Evolutionary conservation across 2,888 invertebrate genomes (phyloP), one percentile per base, ranked within the genome.

Genomic region (Agriopis marginaria): DNA sequence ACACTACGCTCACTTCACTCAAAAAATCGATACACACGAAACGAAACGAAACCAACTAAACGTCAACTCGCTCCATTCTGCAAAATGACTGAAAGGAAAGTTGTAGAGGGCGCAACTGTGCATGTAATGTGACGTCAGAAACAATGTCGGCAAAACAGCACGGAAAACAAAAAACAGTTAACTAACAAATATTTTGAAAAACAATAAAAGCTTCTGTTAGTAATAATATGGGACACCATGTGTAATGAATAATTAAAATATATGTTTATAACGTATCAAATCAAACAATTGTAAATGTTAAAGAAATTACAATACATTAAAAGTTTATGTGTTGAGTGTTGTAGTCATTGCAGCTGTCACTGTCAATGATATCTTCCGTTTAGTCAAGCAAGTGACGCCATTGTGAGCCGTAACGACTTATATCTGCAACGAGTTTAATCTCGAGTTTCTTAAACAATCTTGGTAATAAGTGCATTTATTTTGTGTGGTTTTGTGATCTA

Each of bases 331-430:
- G 6, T 74, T 89, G 89, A 86, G 76, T 81, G 65, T 49, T 69
- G 23, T 62, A 81, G 75, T 79, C 77, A 82, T 59, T 80, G 80
- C 75, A 80, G 77, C 77, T 82, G 85, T 84, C 79, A 81, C 71
- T 90, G 90, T 89, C 90, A 91, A 75, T 69, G 51, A 75, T 76
- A 71, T 86, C 85, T 91, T 91, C 92, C 92, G 92, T 88, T 93
- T 92, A 88, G 88, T 89, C 90, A 94, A 95, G 95, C 90, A 94
- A 95, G 95, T 96, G 96, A 97, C 97, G 97, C 97, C 97, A 97
- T 97, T 97, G 96, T 97, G 96, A 96, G 95, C 97, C 96, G 95
- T 96, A 97, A 96, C 96, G 96, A 96, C 96, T 96, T 95, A 93
- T 88, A 84, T 85, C 88, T 90, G 91, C 93, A 93, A 94, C 92